These are phyloP conservation scores for Lordiphosa andalusiaca DNA, from an alignment of 2,888 invertebrate genomes.

Conservation along the genomic window DNA sequence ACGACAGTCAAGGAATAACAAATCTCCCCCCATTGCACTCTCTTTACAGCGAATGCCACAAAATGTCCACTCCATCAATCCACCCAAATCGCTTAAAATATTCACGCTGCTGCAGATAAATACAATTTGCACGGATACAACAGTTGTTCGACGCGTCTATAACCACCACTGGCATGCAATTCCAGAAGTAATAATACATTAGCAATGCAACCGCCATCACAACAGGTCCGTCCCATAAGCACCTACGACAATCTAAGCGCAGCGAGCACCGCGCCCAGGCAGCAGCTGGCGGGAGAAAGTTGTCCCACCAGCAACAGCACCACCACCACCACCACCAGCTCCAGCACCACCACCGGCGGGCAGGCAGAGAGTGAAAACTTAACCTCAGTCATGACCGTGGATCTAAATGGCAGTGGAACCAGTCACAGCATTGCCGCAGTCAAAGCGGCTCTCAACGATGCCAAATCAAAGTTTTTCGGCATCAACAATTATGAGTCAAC, in stretches of 20 bases:
- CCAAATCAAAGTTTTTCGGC: slow-evolving; percentile 80
- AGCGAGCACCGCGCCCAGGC: slow-evolving; percentile 31
- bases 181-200: slow-evolving; percentile 15
- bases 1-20: not conserved
- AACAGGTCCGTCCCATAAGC: slow-evolving; percentile 77
- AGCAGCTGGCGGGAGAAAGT: slow-evolving; percentile 13
- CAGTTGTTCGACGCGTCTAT: not conserved
- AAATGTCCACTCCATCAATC: slow-evolving; percentile 15
- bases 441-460: slow-evolving; percentile 79
- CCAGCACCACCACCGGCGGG: slow-evolving; percentile 2
- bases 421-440: slow-evolving; percentile 77
- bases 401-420: slow-evolving; percentile 67
- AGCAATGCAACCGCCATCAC: slow-evolving; percentile 56
- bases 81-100: slow-evolving; percentile 10
- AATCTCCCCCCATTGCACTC: not conserved
- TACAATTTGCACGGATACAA: slow-evolving; percentile 1
- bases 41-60: slow-evolving; percentile 20
- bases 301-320: slow-evolving; percentile 3
- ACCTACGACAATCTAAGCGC: slow-evolving; percentile 79
- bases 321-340: too few species aligned
- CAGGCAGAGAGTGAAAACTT: slow-evolving; percentile 16
- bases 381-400: slow-evolving; percentile 37
- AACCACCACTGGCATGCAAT: slow-evolving; percentile 8
- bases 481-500: slow-evolving; percentile 65
- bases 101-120: slow-evolving; percentile 3